phyloP scores from a whole-genome alignment of 2,888 invertebrate species.

The Ornithoptera priamus region DNA sequence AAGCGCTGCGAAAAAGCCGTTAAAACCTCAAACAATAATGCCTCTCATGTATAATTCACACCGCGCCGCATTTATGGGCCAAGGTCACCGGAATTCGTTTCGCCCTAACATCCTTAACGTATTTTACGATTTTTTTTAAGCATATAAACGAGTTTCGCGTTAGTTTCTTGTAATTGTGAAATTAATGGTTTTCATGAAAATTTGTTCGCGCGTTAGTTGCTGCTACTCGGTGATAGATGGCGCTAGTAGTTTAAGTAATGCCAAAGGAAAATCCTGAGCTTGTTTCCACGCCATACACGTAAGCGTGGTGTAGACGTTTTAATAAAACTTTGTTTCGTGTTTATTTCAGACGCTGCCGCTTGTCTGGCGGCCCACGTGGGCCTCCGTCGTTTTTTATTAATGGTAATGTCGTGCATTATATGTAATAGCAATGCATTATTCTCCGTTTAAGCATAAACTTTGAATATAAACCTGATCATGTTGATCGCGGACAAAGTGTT shows the following conservation, averaged over 20 bases:
- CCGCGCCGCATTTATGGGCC: constrained; percentile 67
- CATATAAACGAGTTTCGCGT: too few relatives aligned
- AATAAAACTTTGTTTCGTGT: constrained; percentile 64
- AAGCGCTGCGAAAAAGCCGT: constrained; percentile 56
- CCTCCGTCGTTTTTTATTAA: constrained; percentile 48
- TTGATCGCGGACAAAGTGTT: background rate
- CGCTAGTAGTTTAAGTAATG: constrained; percentile 42
- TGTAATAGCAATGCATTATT: constrained; percentile 26
- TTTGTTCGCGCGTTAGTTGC: constrained; percentile 40
- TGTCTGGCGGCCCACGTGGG: constrained; percentile 44
- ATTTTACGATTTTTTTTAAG: constrained; percentile 8
- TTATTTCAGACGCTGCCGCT: constrained; percentile 54
- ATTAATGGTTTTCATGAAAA: background rate
- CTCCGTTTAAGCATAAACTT: constrained; percentile 13
- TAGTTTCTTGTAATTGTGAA: background rate
- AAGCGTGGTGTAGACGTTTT: constrained; percentile 51
- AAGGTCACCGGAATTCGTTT: constrained; percentile 75
- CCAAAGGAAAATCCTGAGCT: constrained; percentile 30
- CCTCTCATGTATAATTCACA: constrained; percentile 72
- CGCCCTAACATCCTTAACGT: constrained; percentile 47
- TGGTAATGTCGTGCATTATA: constrained; percentile 52
- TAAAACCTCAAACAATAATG: constrained; percentile 63
- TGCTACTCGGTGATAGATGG: constrained; percentile 70
- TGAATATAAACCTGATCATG: constrained; percentile 15
- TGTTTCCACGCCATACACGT: constrained; percentile 52